Evolutionary conservation across 2,797 vertebrate genomes (phyloP), one percentile per base, ranked within the genome.

Genomic region (Pangasius larnaudii): DNA sequence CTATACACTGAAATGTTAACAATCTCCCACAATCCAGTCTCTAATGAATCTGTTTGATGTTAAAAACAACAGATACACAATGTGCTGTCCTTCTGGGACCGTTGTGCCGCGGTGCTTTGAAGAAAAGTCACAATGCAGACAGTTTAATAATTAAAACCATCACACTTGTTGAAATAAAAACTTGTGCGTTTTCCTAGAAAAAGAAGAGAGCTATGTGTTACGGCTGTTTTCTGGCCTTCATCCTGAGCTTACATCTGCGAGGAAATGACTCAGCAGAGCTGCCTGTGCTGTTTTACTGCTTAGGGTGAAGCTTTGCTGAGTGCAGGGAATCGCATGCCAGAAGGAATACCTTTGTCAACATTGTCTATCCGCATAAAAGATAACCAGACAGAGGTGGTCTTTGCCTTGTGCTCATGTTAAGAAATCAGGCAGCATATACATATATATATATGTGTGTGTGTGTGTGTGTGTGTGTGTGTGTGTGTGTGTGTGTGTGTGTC

Each of bases 261-360:
- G 92, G 93, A 93, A 88, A 81, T 94, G 92, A 94, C 89, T 93
- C 92, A 90, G 92, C 92, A 91, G 77, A 92, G 91, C 88, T 88
- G 89, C 79, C 67, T 67, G 74, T 86, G 67, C 61, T 82, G 59
- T 89, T 84, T 89, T 85, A 75, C 67, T 59, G 63, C 86, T 84
- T 82, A 33, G 72, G 46, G 18, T 82, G 84, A 81, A 88, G 82
- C 78, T 84, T 87, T 89, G 88, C 90, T 91, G 89, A 93, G 65
- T 65, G 74, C 42, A 80, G 49, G 8, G 65, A 87, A 85, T 83
- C 86, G 58, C 24, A 18, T 30, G 75, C n/a, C 65, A 33, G 51
- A 85, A 83, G 72, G 79, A 80, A 87, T 63, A 30, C 49, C 65
- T 67, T 56, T 39, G 84, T 84, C 24, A 71, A 86, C 53, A 71